These are phyloP conservation scores for Catharus fuscescens DNA, from an alignment of 2,113 vertebrate genomes.

Conservation along the genomic window DNA sequence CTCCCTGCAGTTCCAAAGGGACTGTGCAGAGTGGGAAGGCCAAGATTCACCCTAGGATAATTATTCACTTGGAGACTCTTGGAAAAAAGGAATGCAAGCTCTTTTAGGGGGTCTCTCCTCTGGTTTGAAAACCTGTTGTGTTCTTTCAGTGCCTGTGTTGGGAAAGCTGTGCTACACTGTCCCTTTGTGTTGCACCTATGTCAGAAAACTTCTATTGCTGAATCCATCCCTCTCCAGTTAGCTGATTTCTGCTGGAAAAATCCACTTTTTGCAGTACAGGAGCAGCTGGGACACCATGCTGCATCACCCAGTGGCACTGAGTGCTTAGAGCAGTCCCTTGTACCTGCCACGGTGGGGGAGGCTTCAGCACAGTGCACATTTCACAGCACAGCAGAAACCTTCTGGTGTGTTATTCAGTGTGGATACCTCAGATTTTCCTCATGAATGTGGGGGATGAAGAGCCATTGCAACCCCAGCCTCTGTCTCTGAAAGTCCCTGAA, in stretches of 20 bases:
- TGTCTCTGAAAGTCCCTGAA: neutral
- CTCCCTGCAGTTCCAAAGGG: neutral
- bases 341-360: neutral
- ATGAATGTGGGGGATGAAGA: neutral
- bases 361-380: neutral
- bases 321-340: neutral
- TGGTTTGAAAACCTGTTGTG: neutral
- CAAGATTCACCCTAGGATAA: neutral
- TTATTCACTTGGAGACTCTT: neutral
- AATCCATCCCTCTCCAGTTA: neutral
- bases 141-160: neutral
- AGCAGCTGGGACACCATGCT: neutral
- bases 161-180: neutral
- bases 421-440: neutral
- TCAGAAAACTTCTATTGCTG: neutral
- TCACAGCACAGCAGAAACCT: neutral
- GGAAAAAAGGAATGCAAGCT: neutral
- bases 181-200: fast-evolving
- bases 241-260: neutral
- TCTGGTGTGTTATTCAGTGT: neutral
- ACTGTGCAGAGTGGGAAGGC: neutral
- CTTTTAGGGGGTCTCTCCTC: neutral
- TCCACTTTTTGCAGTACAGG: neutral
- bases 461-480: neutral
- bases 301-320: fast-evolving